Conservation (phyloP, 2,888 invertebrate species). For the Catotricha subobsoleta region DNA sequence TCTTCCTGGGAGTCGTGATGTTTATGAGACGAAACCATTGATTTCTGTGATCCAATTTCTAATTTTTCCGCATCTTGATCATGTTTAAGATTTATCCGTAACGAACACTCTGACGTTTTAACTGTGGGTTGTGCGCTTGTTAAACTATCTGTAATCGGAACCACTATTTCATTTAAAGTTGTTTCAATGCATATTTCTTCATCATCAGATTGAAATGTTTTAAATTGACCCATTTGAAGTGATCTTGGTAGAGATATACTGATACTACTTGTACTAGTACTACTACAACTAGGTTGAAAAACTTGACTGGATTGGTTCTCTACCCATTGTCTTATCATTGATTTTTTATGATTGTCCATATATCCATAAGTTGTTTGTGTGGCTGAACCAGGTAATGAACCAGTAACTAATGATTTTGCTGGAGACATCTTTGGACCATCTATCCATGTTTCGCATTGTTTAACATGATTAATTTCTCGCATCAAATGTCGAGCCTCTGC, state of each 20-base stretch:
- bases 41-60: slow-evolving; percentile 25
- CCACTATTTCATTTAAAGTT: slow-evolving; percentile 34
- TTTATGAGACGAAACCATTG: slow-evolving; percentile 17
- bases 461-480: slow-evolving; percentile 55
- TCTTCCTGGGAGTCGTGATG: slow-evolving; percentile 29
- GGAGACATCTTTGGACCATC: slow-evolving; percentile 74
- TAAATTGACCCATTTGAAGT: neutral
- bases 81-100: neutral
- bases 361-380: slow-evolving; percentile 52
- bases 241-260: neutral
- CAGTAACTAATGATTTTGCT: slow-evolving; percentile 29
- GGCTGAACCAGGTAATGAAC: slow-evolving; percentile 3
- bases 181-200: slow-evolving; percentile 24
- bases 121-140: neutral
- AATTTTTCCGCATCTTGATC: slow-evolving; percentile 14
- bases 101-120: neutral
- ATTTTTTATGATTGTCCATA: slow-evolving; percentile 84
- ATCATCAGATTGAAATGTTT: no score
- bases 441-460: slow-evolving; percentile 85
- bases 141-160: slow-evolving; percentile 20
- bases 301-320: slow-evolving; percentile 77
- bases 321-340: slow-evolving; percentile 86
- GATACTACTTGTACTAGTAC: slow-evolving; percentile 30
- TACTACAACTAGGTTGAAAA: slow-evolving; percentile 26
- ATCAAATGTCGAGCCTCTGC: slow-evolving; percentile 65